These are phyloP conservation scores for Machimus atricapillus DNA, from an alignment of 2,888 invertebrate species.

Conservation along the genomic window DNA sequence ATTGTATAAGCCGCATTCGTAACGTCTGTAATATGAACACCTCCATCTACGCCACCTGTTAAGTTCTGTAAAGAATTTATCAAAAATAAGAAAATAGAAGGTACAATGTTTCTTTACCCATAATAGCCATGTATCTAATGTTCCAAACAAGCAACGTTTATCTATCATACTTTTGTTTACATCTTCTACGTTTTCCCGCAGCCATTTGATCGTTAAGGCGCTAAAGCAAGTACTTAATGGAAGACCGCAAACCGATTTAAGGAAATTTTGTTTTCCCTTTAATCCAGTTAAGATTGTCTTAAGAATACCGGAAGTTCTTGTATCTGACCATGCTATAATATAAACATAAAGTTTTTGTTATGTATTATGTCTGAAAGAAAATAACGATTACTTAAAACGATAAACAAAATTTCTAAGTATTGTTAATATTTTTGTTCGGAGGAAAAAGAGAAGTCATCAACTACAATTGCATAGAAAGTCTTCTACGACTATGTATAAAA, in stretches of 20 bases:
- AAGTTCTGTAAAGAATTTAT: conserved; percentile 63
- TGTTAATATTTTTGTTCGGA: no score
- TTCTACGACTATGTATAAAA: no score
- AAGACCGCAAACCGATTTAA: conserved; percentile 78
- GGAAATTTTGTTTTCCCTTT: conserved; percentile 72
- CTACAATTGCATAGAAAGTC: no score
- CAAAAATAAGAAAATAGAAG: neutral
- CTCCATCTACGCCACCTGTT: conserved; percentile 67
- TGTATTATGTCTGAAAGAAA: neutral
- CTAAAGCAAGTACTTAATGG: conserved; percentile 97
- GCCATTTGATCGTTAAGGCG: conserved; percentile 93
- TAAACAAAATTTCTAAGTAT: no score
- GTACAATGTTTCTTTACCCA: conserved; percentile 70
- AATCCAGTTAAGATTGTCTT: conserved; percentile 78
- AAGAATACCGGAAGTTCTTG: conserved; percentile 82
- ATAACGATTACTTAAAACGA: neutral
- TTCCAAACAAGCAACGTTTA: conserved; percentile 81
- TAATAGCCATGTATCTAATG: conserved; percentile 94
- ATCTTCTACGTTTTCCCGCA: conserved; percentile 82
- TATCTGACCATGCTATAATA: conserved; percentile 85
- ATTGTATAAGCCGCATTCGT: conserved; percentile 97
- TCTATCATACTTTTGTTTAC: conserved; percentile 75
- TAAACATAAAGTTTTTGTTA: conserved; percentile 41
- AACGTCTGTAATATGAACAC: conserved; percentile 90
- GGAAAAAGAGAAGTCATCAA: no score